Evolutionary conservation across 2,888 invertebrate genomes (phyloP), one percentile per base, ranked within the genome.

Genomic region (Gari tellinella): DNA sequence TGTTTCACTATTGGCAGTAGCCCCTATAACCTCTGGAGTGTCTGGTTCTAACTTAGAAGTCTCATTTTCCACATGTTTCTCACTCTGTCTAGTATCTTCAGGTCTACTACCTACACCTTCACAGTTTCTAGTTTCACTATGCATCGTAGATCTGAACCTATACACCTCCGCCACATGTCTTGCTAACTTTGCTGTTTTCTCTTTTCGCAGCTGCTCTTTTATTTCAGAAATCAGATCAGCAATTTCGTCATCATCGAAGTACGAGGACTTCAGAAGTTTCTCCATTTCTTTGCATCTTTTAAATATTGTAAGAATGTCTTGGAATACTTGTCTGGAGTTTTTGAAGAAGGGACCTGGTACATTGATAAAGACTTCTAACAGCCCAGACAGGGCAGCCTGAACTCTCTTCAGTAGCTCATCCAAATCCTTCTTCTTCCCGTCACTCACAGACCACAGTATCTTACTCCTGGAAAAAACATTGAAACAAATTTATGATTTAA

Each of bases 221-320:
- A 89, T 81, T 38, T 83, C 75, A 4, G 77, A 67, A n/a, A 90
- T 85, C 26, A 88, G 74, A 4, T 73, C 68, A 15, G 72, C 61
- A 12, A 90, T 81, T 53, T 89, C 86, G 1, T 84, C 72, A 57
- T 87, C 88, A 26, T 83, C 80, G 58, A 89, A 89, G 66, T 83
- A 89, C 14, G 83, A 75, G 1, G 88, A 84, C 53, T 87, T 85
- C n/a, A 88, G 65, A 40, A 88, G 82, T 45, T 82, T 84, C 69
- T 90, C 90, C 25, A 89, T 70, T 51, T 88, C 86, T 63, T 83
- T 86, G 60, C 90, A 90, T 48, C 78, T 78, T 26, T 83, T 85
- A 60, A 88, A 86, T n/a, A 89, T 84, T 21, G 80, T 75, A 26
- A 89, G 79, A 19, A 90, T 83, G 49, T 87, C 85, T 37, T 82